Evolutionary conservation across 64 coral and sea anemone species (phyloP).

Genomic region (Orbicella faveolata): DNA sequence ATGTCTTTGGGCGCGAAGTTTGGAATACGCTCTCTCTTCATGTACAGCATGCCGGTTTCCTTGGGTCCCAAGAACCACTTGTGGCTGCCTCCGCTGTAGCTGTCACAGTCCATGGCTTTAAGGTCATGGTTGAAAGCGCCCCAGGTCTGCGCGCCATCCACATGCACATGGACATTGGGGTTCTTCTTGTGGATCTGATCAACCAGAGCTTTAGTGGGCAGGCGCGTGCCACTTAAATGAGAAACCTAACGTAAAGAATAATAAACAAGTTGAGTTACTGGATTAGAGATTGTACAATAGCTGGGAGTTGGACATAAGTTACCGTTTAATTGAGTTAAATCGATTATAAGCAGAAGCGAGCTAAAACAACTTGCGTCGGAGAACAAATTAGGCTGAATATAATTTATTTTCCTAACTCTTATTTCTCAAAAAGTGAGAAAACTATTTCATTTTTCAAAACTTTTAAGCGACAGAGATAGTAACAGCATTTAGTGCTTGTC

Average conservation of each 20-base stretch:
- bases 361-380: no score
- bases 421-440: no score
- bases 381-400: no score
- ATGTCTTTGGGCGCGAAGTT: slow-evolving; percentile 48
- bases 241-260: slow-evolving; percentile 14
- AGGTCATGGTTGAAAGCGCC: slow-evolving; percentile 31
- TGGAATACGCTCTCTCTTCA: slow-evolving; percentile 21
- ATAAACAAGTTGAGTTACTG: neutral
- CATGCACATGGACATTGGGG: neutral
- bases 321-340: no score
- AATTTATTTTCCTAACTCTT: no score
- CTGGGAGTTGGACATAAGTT: no score
- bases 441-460: no score
- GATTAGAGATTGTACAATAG: neutral
- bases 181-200: neutral
- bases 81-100: slow-evolving; percentile 29
- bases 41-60: slow-evolving; percentile 50
- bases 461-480: no score
- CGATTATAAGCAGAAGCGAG: no score
- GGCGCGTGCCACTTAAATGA: slow-evolving; percentile 27
- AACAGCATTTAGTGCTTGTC: no score
- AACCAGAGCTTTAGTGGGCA: neutral
- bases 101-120: slow-evolving; percentile 21
- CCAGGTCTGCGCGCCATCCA: slow-evolving; percentile 43
- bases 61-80: slow-evolving; percentile 53